A percentile compares a stretch with the other conserved stretches of the same genome.
Conservation (phyloP, 1,140 invertebrate species). For the Drosophila varians region DNA sequence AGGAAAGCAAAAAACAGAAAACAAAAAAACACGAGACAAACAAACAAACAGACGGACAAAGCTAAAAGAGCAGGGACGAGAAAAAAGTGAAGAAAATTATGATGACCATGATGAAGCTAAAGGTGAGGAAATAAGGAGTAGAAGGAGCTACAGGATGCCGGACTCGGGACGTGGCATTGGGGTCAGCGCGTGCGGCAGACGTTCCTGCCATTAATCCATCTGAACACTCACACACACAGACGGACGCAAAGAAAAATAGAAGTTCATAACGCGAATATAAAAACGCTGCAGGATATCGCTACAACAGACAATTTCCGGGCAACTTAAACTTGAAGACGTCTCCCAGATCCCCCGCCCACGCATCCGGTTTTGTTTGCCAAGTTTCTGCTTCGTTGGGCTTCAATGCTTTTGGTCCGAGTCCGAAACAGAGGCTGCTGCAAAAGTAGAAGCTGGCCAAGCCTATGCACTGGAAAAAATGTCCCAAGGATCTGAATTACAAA, state of each 20-base stretch:
- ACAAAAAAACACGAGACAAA: constrained; percentile 19
- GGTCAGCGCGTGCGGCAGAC: constrained; percentile 66
- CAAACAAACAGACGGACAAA: constrained; percentile 34
- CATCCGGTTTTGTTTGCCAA: constrained; percentile 75
- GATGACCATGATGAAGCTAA: constrained; percentile 40
- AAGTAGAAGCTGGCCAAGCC: constrained; percentile 5
- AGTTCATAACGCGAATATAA: constrained; percentile 82
- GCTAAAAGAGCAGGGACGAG: constrained; percentile 24
- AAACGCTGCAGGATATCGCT: constrained; percentile 81
- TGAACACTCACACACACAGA: constrained; percentile 37
- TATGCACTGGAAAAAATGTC: constrained; percentile 17
- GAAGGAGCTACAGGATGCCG: constrained; percentile 2
- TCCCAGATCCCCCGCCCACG: constrained; percentile 33
- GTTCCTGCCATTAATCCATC: constrained; percentile 73
- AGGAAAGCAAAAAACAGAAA: constrained; percentile 27
- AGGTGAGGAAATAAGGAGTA: constrained; percentile 33
- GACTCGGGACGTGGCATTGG: constrained; percentile 10
- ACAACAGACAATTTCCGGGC: constrained; percentile 82
- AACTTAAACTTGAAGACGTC: constrained; percentile 75
- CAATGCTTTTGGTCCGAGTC: constrained; percentile 60
- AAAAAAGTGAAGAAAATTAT: constrained; percentile 35
- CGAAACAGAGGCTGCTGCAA: constrained; percentile 26
- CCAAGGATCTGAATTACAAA: neutral
- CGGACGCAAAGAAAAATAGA: constrained; percentile 15
- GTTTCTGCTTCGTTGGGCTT: constrained; percentile 70